Conservation (phyloP, 2,888 invertebrate species). For the Chymomyza amoena region DNA sequence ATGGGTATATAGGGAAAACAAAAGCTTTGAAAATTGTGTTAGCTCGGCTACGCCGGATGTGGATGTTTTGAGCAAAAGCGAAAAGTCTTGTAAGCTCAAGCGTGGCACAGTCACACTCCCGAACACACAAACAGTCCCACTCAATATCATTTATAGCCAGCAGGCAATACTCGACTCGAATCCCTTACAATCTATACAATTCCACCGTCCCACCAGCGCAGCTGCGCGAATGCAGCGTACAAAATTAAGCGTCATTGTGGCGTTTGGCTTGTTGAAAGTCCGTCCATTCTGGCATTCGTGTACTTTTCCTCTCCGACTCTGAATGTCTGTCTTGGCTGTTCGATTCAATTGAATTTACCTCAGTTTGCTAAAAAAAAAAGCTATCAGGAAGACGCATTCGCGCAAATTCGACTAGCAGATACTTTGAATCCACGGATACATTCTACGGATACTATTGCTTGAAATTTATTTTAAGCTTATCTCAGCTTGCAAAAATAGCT, state of each 20-base stretch:
- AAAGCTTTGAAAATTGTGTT: conserved; percentile 49
- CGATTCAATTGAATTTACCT: conserved; percentile 70
- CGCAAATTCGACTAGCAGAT: neutral
- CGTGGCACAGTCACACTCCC: conserved; percentile 16
- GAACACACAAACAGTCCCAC: conserved; percentile 10
- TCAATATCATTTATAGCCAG: conserved; percentile 44
- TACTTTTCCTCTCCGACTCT: neutral
- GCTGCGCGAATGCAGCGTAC: conserved; percentile 41
- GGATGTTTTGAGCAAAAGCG: conserved; percentile 48
- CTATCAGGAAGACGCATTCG: conserved; percentile 7
- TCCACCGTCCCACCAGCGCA: neutral
- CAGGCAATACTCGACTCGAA: conserved; percentile 6
- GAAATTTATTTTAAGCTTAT: too few species aligned
- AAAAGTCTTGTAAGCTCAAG: conserved; percentile 62
- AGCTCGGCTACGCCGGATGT: conserved; percentile 38
- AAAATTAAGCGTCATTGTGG: conserved; percentile 66
- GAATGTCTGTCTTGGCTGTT: conserved; percentile 29
- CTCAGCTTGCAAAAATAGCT: too few species aligned
- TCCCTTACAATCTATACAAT: neutral
- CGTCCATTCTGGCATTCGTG: conserved; percentile 9
- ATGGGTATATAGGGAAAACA: conserved; percentile 25
- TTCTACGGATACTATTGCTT: too few species aligned
- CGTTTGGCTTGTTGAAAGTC: conserved; percentile 17
- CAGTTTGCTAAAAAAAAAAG: conserved; percentile 43
- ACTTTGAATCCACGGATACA: neutral